Base-by-base conservation (phyloP, 1,140 invertebrate species). In the Diplogasteroides magnus region DNA sequence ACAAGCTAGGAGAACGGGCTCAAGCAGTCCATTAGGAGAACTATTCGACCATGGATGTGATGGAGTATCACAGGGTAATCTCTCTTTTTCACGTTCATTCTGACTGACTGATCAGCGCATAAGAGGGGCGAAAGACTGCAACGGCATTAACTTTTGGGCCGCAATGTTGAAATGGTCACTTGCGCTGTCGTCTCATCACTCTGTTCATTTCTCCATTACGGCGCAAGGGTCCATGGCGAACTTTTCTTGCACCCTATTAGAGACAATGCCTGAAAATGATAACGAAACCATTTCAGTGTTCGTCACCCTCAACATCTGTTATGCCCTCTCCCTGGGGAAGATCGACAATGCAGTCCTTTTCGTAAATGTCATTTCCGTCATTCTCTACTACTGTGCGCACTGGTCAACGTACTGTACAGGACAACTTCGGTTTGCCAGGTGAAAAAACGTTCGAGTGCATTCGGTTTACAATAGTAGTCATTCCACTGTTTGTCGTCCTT, bases 41-140 rank as follows among this genome's bases (percentile, higher is more conserved):
- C 85, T 99, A 11, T 98, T 99, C 84, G 97, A 99, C 85, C 97
- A 99, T 86, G 97, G 97, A 0, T 88, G 98, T 75, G 96, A 99
- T 84, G 95, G 94, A 11, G 75, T 87, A 27, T 85, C 86, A 14
- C 85, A 85, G 77, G 85, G 86, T 86, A 74, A 68, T 66, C 55
- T 29, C 59, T 69, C n/a, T n/a, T n/a, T n/a, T n/a, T n/a, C n/a
- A n/a, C n/a, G n/a, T n/a, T n/a, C n/a, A n/a, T n/a, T n/a, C n/a
- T n/a, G n/a, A n/a, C n/a, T n/a, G n/a, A n/a, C n/a, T n/a, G n/a
- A n/a, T n/a, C n/a, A n/a, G n/a, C n/a, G n/a, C n/a, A n/a, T n/a
- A n/a, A n/a, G n/a, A n/a, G n/a, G n/a, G n/a, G n/a, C n/a, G n/a
- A n/a, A n/a, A n/a, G n/a, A n/a, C n/a, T n/a, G n/a, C n/a, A n/a